These are phyloP conservation scores for Trematocara macrostoma DNA, from an alignment of 2,113 vertebrate genomes.

Conservation along the genomic window DNA sequence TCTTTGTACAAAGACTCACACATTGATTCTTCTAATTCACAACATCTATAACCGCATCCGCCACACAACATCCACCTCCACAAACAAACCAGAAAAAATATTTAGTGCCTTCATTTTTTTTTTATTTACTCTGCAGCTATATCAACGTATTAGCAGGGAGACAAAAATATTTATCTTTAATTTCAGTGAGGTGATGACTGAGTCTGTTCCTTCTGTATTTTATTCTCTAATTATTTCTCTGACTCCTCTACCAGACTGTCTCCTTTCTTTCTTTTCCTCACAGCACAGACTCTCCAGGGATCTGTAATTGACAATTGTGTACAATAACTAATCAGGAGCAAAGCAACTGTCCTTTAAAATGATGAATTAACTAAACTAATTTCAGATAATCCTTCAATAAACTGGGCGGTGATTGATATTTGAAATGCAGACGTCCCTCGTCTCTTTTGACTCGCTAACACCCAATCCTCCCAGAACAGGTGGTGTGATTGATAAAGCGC, in stretches of 20 bases:
- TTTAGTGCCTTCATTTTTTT: background rate
- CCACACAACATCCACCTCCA: background rate
- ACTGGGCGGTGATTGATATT: slow-evolving; percentile 55
- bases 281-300: slow-evolving; percentile 48
- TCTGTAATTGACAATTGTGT: slow-evolving; percentile 72
- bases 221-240: background rate
- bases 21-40: slow-evolving; percentile 49
- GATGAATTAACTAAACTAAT: slow-evolving; percentile 73
- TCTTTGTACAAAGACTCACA: slow-evolving; percentile 32
- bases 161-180: background rate
- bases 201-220: background rate
- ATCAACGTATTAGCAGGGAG: background rate
- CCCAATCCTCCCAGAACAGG: slow-evolving; percentile 13
- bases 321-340: slow-evolving; percentile 73
- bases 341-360: slow-evolving; percentile 72
- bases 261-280: background rate
- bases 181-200: background rate
- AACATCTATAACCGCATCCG: background rate
- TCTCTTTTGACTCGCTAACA: slow-evolving; percentile 16
- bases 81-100: background rate
- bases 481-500: slow-evolving; percentile 57
- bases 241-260: background rate
- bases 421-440: slow-evolving; percentile 49
- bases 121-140: background rate
- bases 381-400: slow-evolving; percentile 72